phyloP scores from a whole-genome alignment of 2,888 invertebrate species.

The Heteropelma amictum region DNA sequence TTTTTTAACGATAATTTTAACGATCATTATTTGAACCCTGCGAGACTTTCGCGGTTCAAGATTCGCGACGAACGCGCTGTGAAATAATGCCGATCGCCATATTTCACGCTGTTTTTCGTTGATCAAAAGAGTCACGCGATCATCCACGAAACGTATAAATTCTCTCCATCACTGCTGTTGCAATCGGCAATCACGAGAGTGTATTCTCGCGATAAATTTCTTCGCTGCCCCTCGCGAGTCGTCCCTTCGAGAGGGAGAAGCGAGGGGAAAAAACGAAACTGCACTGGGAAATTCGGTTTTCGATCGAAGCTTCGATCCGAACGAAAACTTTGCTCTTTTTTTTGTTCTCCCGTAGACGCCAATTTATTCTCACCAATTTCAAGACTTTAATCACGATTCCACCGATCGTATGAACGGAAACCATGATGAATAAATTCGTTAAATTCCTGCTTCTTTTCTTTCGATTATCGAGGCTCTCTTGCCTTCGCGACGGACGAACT shows the following conservation, averaged over 20 bases:
- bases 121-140: constrained; percentile 20
- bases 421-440: constrained; percentile 85
- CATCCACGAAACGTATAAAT: background rate
- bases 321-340: background rate
- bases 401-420: constrained; percentile 89
- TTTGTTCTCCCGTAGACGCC: constrained; percentile 39
- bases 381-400: constrained; percentile 89
- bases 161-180: background rate
- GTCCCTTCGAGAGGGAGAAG: too few relatives aligned
- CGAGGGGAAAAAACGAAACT: too few relatives aligned
- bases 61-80: background rate
- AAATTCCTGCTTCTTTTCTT: too few relatives aligned
- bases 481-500: constrained; percentile 44
- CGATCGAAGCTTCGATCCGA: background rate
- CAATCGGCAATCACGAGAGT: constrained; percentile 28
- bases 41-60: background rate
- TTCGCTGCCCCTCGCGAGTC: too few relatives aligned
- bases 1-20: background rate
- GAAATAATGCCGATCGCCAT: background rate
- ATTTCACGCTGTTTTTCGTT: background rate
- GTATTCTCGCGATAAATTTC: constrained; percentile 3
- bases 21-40: background rate
- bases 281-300: too few relatives aligned
- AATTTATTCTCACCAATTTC: constrained; percentile 92
- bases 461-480: constrained; percentile 20